These are phyloP conservation scores for Lutraria rhynchaena DNA, from an alignment of 1,140 invertebrate species.

Conservation along the genomic window DNA sequence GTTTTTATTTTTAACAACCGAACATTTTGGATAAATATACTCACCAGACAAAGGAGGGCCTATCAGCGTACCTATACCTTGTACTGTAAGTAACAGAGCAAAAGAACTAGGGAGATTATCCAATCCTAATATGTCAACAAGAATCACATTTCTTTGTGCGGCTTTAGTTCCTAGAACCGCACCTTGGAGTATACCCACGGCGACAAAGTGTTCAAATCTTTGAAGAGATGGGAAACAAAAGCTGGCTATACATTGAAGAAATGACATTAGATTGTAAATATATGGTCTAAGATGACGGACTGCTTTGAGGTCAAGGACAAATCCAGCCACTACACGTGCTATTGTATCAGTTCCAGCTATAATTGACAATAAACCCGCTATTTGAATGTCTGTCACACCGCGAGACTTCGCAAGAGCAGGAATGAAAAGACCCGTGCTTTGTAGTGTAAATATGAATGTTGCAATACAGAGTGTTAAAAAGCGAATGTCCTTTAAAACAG, in stretches of 20 bases:
- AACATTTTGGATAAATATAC: background rate
- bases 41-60: slow-evolving; percentile 92
- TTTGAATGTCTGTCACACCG: slow-evolving; percentile 50
- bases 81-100: slow-evolving; percentile 94
- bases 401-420: slow-evolving; percentile 36
- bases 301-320: slow-evolving; percentile 61
- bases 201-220: slow-evolving; percentile 61
- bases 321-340: slow-evolving; percentile 58
- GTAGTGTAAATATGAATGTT: slow-evolving; percentile 22
- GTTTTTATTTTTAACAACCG: background rate
- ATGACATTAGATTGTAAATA: slow-evolving; percentile 65
- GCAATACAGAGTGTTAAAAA: slow-evolving; percentile 36
- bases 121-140: slow-evolving; percentile 95
- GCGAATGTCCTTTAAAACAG: slow-evolving; percentile 39
- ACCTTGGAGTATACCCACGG: slow-evolving; percentile 48
- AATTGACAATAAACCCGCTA: slow-evolving; percentile 66
- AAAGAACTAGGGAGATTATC: slow-evolving; percentile 96
- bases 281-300: slow-evolving; percentile 58
- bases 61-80: slow-evolving; percentile 93
- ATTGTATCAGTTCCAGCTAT: slow-evolving; percentile 64
- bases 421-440: slow-evolving; percentile 23
- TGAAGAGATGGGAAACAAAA: slow-evolving; percentile 59
- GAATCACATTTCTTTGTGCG: slow-evolving; percentile 94
- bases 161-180: slow-evolving; percentile 82
- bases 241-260: slow-evolving; percentile 54